phyloP scores from a whole-genome alignment of 2,113 vertebrate genomes.

The Mobula hypostoma region DNA sequence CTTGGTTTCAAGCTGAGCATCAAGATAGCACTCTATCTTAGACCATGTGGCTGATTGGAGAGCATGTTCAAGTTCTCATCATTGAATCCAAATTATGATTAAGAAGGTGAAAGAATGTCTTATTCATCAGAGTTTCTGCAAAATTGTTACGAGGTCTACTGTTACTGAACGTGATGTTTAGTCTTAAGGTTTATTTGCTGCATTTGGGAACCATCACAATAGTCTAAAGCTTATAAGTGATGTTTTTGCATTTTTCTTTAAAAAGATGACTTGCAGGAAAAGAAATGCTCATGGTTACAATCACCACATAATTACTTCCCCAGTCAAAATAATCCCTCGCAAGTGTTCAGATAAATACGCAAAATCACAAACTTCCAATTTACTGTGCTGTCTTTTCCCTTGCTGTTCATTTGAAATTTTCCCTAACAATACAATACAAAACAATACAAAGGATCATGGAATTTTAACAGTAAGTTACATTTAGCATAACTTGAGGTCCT shows the following conservation, averaged over 20 bases:
- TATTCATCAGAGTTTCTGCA: constrained; percentile 9
- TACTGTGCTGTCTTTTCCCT: neutral
- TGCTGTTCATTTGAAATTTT: neutral
- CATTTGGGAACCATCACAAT: neutral
- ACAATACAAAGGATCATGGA: neutral
- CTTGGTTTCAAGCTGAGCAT: constrained; percentile 8
- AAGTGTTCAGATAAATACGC: neutral
- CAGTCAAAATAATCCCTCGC: neutral
- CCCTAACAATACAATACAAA: neutral
- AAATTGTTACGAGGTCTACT: neutral
- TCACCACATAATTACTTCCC: neutral
- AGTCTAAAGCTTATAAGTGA: neutral
- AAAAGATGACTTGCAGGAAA: neutral
- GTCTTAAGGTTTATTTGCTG: neutral
- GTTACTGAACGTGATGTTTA: neutral
- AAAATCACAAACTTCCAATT: neutral
- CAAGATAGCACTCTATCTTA: neutral
- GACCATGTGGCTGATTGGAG: neutral
- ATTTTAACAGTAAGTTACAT: neutral
- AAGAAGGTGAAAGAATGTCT: neutral
- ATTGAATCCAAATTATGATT: neutral
- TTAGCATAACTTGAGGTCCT: neutral
- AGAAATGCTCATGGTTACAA: neutral
- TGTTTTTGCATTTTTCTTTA: neutral
- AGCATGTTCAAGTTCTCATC: neutral